phyloP scores from a whole-genome alignment of 2,888 invertebrate species.

The Agriotes lineatus region DNA sequence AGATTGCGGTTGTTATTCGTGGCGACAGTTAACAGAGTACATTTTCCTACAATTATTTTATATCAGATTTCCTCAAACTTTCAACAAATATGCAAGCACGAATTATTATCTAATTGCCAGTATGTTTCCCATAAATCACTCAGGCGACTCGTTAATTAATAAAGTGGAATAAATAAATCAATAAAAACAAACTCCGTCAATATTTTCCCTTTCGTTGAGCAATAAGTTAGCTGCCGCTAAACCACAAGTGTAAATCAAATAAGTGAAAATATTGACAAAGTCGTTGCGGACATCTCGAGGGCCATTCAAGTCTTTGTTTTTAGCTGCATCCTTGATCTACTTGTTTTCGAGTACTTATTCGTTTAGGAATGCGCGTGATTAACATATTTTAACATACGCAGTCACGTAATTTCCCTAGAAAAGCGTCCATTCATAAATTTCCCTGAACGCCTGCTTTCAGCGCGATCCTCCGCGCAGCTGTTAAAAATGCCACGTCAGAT shows the following conservation, averaged over 20 bases:
- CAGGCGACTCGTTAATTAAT: too few relatives aligned
- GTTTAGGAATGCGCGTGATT: slow-evolving; percentile 25
- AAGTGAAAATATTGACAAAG: slow-evolving; percentile 34
- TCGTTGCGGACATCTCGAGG: slow-evolving; percentile 22
- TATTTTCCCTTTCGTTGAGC: slow-evolving; percentile 12
- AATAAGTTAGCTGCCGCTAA: background rate
- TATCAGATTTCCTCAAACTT: too few relatives aligned
- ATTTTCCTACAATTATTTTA: too few relatives aligned
- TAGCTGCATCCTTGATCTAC: slow-evolving; percentile 38
- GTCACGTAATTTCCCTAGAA: slow-evolving; percentile 25
- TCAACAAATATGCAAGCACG: too few relatives aligned
- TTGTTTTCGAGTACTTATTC: slow-evolving; percentile 17
- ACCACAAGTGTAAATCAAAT: slow-evolving; percentile 29
- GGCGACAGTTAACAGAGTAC: too few relatives aligned
- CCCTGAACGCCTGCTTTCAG: slow-evolving; percentile 13
- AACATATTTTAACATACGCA: slow-evolving; percentile 32
- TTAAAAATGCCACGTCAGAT: slow-evolving; percentile 29
- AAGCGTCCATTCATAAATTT: slow-evolving; percentile 34
- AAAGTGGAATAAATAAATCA: background rate
- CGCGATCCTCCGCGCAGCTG: slow-evolving; percentile 15
- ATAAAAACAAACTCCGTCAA: slow-evolving; percentile 9
- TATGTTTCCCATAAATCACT: too few relatives aligned
- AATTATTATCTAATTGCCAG: too few relatives aligned
- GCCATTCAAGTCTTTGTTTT: slow-evolving; percentile 28
- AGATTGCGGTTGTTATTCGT: too few relatives aligned